A percentile compares a stretch with the other conserved stretches of the same genome.
These are phyloP conservation scores for Chaenodraco wilsoni DNA, from an alignment of 2,797 vertebrate genomes.

Conservation along the genomic window DNA sequence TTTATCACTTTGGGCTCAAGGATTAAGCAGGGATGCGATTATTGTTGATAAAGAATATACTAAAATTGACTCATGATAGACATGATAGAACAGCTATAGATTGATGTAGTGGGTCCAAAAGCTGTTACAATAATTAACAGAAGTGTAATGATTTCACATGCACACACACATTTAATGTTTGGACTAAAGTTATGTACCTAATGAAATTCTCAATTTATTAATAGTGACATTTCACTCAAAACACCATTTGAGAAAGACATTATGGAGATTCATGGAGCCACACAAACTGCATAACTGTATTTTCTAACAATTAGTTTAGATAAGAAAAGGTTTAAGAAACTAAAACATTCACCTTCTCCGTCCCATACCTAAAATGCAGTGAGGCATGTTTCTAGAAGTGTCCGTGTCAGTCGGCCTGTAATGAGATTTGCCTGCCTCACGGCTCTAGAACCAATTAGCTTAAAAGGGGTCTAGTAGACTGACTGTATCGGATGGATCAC, in stretches of 20 bases:
- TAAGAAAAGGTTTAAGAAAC: too few species aligned
- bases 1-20: neutral
- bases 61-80: neutral
- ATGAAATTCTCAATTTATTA: constrained; percentile 3
- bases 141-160: constrained; percentile 9
- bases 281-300: neutral
- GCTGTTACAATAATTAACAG: neutral
- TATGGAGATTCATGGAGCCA: neutral
- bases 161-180: neutral
- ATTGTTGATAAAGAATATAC: neutral
- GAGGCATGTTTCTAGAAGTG: constrained; percentile 28
- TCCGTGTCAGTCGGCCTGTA: constrained; percentile 46
- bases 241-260: neutral
- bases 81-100: neutral
- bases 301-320: too few species aligned
- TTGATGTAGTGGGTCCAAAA: neutral
- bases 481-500: constrained; percentile 63
- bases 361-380: neutral
- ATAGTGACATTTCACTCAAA: neutral
- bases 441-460: constrained; percentile 73
- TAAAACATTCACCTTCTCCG: neutral
- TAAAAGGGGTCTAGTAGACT: constrained; percentile 71
- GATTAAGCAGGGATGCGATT: neutral
- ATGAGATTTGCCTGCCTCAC: constrained; percentile 55
- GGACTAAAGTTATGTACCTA: neutral